phyloP scores from a whole-genome alignment of 2,888 invertebrate species.

The Trilocha varians region DNA sequence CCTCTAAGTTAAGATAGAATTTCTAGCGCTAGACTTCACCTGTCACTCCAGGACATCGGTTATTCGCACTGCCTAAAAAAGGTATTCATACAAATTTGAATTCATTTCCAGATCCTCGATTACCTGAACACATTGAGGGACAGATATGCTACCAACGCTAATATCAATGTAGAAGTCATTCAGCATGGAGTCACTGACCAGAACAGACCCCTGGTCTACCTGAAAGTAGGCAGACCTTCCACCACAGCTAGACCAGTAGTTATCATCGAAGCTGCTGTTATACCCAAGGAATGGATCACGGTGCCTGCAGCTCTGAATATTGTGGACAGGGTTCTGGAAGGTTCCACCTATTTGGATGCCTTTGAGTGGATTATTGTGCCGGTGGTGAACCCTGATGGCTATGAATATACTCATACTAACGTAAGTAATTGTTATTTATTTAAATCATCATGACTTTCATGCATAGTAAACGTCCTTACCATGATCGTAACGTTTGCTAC shows the following conservation, averaged over 20 bases:
- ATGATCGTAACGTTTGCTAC: too few relatives aligned
- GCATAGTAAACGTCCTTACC: too few relatives aligned
- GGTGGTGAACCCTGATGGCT: slow-evolving; percentile 82
- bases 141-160: slow-evolving; percentile 20
- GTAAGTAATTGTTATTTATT: slow-evolving; percentile 37
- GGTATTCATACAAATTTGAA: neutral
- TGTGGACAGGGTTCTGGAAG: slow-evolving; percentile 72
- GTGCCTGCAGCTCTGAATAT: slow-evolving; percentile 77
- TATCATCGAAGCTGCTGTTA: slow-evolving; percentile 75
- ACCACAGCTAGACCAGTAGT: slow-evolving; percentile 57
- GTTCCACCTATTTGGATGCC: slow-evolving; percentile 52
- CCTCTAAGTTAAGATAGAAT: too few relatives aligned
- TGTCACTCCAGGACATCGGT: too few relatives aligned
- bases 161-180: slow-evolving; percentile 26
- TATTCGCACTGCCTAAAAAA: too few relatives aligned
- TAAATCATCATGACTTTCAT: too few relatives aligned
- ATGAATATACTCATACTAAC: slow-evolving; percentile 74
- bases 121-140: slow-evolving; percentile 29
- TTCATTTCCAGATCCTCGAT: slow-evolving; percentile 36
- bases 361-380: slow-evolving; percentile 81
- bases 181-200: slow-evolving; percentile 37
- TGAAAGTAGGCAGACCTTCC: slow-evolving; percentile 56
- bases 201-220: slow-evolving; percentile 40
- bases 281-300: slow-evolving; percentile 82
- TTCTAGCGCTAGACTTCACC: too few relatives aligned